These are phyloP conservation scores for Himalopsyche japonica DNA, from an alignment of 2,888 invertebrate species.

Conservation along the genomic window DNA sequence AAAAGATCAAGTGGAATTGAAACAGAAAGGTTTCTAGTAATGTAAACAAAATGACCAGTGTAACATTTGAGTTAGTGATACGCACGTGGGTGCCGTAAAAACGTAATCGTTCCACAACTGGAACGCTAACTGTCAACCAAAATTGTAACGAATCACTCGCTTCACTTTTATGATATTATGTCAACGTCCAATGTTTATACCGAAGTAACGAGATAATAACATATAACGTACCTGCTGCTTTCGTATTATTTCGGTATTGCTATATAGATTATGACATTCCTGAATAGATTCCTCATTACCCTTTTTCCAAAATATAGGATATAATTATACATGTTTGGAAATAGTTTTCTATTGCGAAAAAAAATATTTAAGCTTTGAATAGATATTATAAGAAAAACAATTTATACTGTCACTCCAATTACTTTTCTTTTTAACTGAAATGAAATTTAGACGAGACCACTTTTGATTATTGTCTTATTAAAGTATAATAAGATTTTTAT, in stretches of 20 bases:
- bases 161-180: not conserved
- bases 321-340: no score
- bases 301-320: no score
- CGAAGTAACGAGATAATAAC: not conserved
- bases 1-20: not conserved
- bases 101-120: slow-evolving; percentile 12
- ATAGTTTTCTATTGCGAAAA: no score
- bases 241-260: not conserved
- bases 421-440: no score
- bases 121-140: slow-evolving; percentile 3
- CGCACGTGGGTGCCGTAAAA: not conserved
- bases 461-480: no score
- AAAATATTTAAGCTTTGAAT: no score
- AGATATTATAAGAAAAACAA: no score
- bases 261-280: not conserved
- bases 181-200: not conserved
- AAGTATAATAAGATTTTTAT: no score
- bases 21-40: not conserved
- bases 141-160: slow-evolving; percentile 11
- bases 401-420: no score
- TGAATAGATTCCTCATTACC: no score
- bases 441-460: no score
- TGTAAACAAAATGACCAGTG: slow-evolving; percentile 10
- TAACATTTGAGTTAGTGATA: slow-evolving; percentile 23
- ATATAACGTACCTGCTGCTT: not conserved